A percentile compares a stretch with the other conserved stretches of the same genome.
These are phyloP conservation scores for Lasioglossum marginatum DNA, from an alignment of 2,888 invertebrate genomes.

Conservation along the genomic window DNA sequence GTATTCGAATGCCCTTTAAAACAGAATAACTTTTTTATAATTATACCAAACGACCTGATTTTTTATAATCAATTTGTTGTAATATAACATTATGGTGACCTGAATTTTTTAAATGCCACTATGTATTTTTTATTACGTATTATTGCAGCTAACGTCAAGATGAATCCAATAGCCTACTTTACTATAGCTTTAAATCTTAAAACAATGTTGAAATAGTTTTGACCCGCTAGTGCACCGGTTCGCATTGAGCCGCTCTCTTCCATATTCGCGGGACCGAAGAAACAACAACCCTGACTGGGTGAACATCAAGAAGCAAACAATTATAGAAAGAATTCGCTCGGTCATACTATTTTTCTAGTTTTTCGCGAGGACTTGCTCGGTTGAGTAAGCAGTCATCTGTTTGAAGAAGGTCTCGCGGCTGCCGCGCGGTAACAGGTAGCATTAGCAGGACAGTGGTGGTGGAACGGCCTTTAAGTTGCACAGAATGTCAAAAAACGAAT, in stretches of 20 bases:
- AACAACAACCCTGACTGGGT: neutral
- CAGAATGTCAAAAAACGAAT: slow-evolving; percentile 21
- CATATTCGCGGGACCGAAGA: neutral
- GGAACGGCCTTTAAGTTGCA: slow-evolving; percentile 1
- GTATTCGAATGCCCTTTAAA: too few species aligned
- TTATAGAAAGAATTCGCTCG: neutral
- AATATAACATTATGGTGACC: too few species aligned
- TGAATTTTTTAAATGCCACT: too few species aligned
- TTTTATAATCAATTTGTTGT: too few species aligned
- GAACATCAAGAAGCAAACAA: neutral
- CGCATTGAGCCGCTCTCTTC: neutral
- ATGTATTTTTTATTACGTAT: too few species aligned
- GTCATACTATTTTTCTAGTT: neutral
- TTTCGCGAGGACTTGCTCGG: neutral
- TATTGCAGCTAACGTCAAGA: too few species aligned
- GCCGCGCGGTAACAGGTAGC: slow-evolving; percentile 1
- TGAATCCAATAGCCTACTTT: too few species aligned
- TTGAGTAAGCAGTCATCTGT: neutral
- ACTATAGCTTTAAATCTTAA: too few species aligned
- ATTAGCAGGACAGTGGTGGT: neutral
- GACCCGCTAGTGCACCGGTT: neutral
- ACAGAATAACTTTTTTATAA: too few species aligned
- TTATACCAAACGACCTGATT: too few species aligned
- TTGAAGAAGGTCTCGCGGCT: neutral
- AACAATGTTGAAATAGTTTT: too few species aligned